Conservation (phyloP, 1,140 invertebrate genomes). For the Amyelois transitella region DNA sequence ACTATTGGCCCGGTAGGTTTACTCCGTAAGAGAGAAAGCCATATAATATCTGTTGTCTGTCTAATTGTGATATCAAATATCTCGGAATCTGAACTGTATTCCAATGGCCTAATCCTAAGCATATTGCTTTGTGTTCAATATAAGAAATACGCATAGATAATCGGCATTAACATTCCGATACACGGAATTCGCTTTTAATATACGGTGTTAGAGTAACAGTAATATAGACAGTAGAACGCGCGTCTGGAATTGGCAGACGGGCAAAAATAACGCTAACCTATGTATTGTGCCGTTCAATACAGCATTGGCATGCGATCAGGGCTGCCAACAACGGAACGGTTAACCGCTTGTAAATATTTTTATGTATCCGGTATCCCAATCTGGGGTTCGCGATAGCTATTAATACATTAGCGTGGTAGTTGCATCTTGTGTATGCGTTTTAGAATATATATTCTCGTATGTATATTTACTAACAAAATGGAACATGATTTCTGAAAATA, state of each 20-base stretch:
- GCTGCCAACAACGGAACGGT: not conserved
- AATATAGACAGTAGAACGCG: slow-evolving; percentile 11
- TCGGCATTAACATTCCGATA: not conserved
- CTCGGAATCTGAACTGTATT: not conserved
- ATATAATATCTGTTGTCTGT: too few relatives aligned
- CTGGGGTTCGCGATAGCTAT: not conserved
- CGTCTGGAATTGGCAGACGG: slow-evolving; percentile 36
- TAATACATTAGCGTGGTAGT: not conserved
- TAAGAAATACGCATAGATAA: not conserved
- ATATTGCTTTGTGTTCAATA: not conserved
- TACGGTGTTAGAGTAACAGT: not conserved
- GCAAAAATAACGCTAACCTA: slow-evolving; percentile 56
- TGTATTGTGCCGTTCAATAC: slow-evolving; percentile 35
- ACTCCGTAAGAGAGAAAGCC: too few relatives aligned
- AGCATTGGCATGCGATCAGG: slow-evolving; percentile 17
- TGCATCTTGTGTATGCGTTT: not conserved
- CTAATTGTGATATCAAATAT: too few relatives aligned
- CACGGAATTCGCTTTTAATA: not conserved
- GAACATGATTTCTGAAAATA: too few relatives aligned
- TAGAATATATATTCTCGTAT: too few relatives aligned
- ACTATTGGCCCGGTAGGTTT: too few relatives aligned
- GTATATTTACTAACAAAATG: too few relatives aligned
- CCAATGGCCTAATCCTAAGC: too few relatives aligned
- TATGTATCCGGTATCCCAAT: not conserved
- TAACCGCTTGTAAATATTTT: not conserved